Evolutionary conservation across 2,888 invertebrate genomes (phyloP).

Genomic region (Dimorphilus gyrociliatus): DNA sequence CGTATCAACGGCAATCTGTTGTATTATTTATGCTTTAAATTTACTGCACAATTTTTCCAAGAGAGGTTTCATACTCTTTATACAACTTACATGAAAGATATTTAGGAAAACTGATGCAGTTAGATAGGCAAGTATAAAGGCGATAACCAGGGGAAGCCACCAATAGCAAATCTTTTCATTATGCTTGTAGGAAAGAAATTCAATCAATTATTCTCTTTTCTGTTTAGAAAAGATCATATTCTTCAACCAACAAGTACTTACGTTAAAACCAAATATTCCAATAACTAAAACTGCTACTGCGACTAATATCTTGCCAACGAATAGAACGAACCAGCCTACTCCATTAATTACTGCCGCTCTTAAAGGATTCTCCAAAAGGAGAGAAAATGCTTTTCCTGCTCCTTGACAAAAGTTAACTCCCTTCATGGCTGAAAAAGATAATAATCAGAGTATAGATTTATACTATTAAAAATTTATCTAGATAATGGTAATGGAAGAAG

Average conservation of each 20-base stretch:
- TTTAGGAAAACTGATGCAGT: slow-evolving; percentile 79
- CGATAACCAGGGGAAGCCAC: slow-evolving; percentile 20
- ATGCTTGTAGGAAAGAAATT: slow-evolving; percentile 2
- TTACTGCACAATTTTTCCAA: background rate
- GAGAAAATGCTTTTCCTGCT: slow-evolving; percentile 46
- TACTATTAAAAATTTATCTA: background rate
- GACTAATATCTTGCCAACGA: slow-evolving; percentile 61
- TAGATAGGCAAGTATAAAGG: slow-evolving; percentile 36
- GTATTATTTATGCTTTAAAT: background rate
- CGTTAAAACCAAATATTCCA: too few species aligned
- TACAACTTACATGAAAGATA: slow-evolving; percentile 60
- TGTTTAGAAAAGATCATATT: too few species aligned
- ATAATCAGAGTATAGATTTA: background rate
- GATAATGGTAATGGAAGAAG: background rate
- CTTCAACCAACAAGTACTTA: too few species aligned
- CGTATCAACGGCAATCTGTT: slow-evolving; percentile 78
- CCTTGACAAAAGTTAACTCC: slow-evolving; percentile 50
- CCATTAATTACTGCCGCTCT: slow-evolving; percentile 80
- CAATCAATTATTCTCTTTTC: too few species aligned
- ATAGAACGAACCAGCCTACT: slow-evolving; percentile 76
- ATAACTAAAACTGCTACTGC: slow-evolving; percentile 62
- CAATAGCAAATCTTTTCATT: slow-evolving; percentile 17
- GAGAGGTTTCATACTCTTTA: background rate
- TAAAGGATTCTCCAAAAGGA: slow-evolving; percentile 47
- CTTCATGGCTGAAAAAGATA: slow-evolving; percentile 43